phyloP scores from a whole-genome alignment of 2,888 invertebrate species.

The Thecophora atra region DNA sequence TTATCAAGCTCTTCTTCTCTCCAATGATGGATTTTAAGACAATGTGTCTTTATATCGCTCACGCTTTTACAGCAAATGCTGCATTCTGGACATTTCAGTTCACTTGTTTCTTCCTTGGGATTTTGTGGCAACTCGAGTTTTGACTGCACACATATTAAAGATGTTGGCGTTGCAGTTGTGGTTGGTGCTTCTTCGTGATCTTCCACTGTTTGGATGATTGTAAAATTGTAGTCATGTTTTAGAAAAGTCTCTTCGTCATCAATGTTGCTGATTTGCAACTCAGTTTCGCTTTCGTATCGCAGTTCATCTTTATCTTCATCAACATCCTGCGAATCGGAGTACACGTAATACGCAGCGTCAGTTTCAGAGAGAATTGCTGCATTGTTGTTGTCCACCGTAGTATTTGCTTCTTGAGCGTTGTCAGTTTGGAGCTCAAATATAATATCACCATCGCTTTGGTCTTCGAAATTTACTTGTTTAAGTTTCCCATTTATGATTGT shows the following conservation, averaged over 20 bases:
- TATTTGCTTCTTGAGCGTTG: not conserved
- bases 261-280: slow-evolving; percentile 42
- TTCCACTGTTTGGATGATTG: slow-evolving; percentile 49
- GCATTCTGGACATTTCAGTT: slow-evolving; percentile 44
- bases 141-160: slow-evolving; percentile 5
- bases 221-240: slow-evolving; percentile 50
- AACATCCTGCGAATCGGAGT: slow-evolving; percentile 25
- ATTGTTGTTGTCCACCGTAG: slow-evolving; percentile 17
- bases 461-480: slow-evolving; percentile 4
- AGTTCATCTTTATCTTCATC: slow-evolving; percentile 27
- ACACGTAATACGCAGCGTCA: slow-evolving; percentile 33
- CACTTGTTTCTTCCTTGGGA: slow-evolving; percentile 16
- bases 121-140: not conserved
- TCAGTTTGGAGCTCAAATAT: slow-evolving; percentile 32
- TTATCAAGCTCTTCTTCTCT: not conserved
- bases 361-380: slow-evolving; percentile 24
- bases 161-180: slow-evolving; percentile 20
- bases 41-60: slow-evolving; percentile 43
- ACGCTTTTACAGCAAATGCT: slow-evolving; percentile 46
- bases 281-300: slow-evolving; percentile 20
- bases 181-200: slow-evolving; percentile 46
- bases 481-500: not conserved
- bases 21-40: slow-evolving; percentile 27
- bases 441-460: slow-evolving; percentile 18
- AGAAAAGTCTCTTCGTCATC: slow-evolving; percentile 15